phyloP scores from a whole-genome alignment of 2,113 vertebrate genomes.

The Gnathonemus echidnorhynchus region DNA sequence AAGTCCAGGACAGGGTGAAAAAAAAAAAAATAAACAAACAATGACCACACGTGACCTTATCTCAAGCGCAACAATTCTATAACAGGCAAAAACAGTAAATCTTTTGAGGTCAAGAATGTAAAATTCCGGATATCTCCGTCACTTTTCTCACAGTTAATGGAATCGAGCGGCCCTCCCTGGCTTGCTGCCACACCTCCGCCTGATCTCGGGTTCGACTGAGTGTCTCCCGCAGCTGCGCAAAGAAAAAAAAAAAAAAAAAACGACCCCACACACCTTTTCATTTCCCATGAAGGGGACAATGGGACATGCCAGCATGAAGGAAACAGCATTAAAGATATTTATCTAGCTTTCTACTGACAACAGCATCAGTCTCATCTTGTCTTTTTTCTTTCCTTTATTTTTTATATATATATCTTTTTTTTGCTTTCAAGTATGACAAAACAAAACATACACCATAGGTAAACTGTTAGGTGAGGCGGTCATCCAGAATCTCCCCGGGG shows the following conservation, averaged over 20 bases:
- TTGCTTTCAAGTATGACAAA: background rate
- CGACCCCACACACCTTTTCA: slow-evolving; percentile 55
- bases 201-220: slow-evolving; percentile 15
- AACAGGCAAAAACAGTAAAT: background rate
- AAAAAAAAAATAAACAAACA: background rate
- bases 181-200: background rate
- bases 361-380: background rate
- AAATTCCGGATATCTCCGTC: background rate
- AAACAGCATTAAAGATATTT: slow-evolving; percentile 73
- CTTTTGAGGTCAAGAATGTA: background rate
- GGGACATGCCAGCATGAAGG: slow-evolving; percentile 56
- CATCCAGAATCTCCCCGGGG: background rate
- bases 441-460: background rate
- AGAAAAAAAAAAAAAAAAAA: background rate
- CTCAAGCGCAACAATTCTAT: background rate
- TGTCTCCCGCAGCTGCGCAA: background rate
- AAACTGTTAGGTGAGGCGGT: background rate
- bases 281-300: slow-evolving; percentile 70
- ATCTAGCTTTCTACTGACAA: slow-evolving; percentile 43
- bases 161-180: background rate
- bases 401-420: background rate
- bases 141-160: background rate
- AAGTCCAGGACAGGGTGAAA: background rate
- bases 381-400: background rate
- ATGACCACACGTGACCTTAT: background rate